Evolutionary conservation across 2,797 vertebrate genomes (phyloP).

Genomic region (Xerus rutilus): DNA sequence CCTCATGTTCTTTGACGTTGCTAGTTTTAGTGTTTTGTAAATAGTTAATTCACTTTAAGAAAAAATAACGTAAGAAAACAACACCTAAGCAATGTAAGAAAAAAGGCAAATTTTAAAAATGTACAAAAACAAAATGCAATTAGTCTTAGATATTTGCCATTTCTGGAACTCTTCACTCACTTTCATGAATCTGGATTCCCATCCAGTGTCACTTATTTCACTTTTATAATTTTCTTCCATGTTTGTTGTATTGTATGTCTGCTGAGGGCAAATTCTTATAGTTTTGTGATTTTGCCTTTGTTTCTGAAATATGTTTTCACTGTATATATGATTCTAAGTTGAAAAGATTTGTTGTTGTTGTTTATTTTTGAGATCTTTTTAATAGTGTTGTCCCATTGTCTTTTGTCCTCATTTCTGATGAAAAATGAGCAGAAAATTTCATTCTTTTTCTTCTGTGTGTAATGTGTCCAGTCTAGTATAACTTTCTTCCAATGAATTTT

Average conservation of each 20-base stretch:
- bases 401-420: not conserved
- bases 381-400: not conserved
- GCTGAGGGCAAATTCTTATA: not conserved
- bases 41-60: not conserved
- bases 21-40: not conserved
- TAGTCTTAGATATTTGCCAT: not conserved
- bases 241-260: not conserved
- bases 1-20: not conserved
- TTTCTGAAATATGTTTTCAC: not conserved
- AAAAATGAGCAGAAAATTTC: not conserved
- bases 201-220: not conserved
- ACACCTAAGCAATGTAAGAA: not conserved
- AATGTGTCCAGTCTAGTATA: not conserved
- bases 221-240: not conserved
- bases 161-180: not conserved
- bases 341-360: too few species aligned
- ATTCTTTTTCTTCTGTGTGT: not conserved
- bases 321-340: too few species aligned
- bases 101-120: not conserved
- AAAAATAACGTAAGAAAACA: not conserved
- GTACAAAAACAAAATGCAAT: not conserved
- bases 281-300: not conserved
- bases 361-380: not conserved
- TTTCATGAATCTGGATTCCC: not conserved
- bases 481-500: not conserved